Evolutionary conservation across 2,797 vertebrate species (phyloP).

Genomic region (Lacerta agilis): DNA sequence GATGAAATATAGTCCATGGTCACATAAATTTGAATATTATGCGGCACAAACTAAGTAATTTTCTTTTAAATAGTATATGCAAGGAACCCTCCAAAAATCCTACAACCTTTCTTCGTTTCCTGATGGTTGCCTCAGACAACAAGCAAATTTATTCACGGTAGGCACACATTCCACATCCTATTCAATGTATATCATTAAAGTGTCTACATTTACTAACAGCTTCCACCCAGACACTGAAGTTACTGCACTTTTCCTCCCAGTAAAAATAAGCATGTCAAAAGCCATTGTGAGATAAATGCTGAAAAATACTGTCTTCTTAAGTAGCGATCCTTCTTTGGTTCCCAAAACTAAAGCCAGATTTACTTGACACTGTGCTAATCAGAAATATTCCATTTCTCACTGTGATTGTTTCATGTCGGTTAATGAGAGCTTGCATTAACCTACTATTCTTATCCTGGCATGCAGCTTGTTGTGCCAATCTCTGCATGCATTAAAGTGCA

Average conservation of each 20-base stretch:
- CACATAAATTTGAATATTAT: not conserved
- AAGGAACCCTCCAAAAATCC: not conserved
- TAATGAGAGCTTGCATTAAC: constrained; percentile 37
- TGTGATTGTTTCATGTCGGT: constrained; percentile 12
- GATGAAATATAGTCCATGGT: not conserved
- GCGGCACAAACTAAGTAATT: not conserved
- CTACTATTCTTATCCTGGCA: constrained; percentile 14
- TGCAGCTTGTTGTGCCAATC: constrained; percentile 22
- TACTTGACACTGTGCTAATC: not conserved
- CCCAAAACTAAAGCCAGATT: not conserved
- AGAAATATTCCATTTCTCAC: constrained; percentile 7
- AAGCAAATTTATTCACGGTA: constrained; percentile 27
- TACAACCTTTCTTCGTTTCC: not conserved
- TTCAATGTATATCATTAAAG: constrained; percentile 27
- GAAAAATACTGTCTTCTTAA: not conserved
- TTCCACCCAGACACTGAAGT: not conserved
- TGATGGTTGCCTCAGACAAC: not conserved
- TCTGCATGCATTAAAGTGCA: constrained; percentile 23
- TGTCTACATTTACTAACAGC: constrained; percentile 28
- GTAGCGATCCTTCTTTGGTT: not conserved
- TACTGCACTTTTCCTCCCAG: not conserved
- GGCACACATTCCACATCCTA: constrained; percentile 10
- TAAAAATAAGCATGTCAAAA: constrained; percentile 21
- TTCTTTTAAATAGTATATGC: constrained; percentile 6
- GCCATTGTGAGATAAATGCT: not conserved